phyloP scores from a whole-genome alignment of 2,113 vertebrate species.

The Spermophilus dauricus region DNA sequence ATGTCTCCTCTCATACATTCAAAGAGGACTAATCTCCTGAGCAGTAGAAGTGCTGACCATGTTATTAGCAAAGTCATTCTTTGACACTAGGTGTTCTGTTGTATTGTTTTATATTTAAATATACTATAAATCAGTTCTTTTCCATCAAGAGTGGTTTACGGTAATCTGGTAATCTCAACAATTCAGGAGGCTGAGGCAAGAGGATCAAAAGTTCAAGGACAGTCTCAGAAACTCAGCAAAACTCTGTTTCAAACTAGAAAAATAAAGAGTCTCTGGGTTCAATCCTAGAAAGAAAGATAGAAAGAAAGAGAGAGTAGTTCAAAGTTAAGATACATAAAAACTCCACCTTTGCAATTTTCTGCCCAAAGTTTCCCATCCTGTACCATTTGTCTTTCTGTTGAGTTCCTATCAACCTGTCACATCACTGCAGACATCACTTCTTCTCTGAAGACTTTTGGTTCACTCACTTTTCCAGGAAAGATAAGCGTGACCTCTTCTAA shows the following conservation, averaged over 20 bases:
- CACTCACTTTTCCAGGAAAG: neutral
- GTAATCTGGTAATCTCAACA: too few species aligned
- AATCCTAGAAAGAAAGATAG: too few species aligned
- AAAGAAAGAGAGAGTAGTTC: too few species aligned
- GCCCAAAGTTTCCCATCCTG: neutral
- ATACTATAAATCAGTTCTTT: neutral
- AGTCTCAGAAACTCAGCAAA: too few species aligned
- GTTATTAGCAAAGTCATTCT: neutral
- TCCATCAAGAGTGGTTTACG: neutral
- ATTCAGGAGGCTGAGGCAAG: too few species aligned
- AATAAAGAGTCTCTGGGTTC: too few species aligned
- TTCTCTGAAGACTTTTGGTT: neutral
- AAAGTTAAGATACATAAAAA: neutral
- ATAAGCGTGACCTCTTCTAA: neutral
- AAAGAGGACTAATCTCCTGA: neutral
- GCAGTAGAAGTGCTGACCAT: rapidly evolving
- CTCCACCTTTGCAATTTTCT: neutral
- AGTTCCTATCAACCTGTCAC: neutral
- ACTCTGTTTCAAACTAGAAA: too few species aligned
- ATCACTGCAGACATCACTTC: neutral
- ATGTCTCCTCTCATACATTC: neutral
- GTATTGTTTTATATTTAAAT: neutral
- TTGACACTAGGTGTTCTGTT: neutral
- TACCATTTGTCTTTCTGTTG: neutral
- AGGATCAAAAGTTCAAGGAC: too few species aligned